These are phyloP conservation scores for Zaprionus vittiger DNA, from an alignment of 1,140 invertebrate species.

Conservation along the genomic window DNA sequence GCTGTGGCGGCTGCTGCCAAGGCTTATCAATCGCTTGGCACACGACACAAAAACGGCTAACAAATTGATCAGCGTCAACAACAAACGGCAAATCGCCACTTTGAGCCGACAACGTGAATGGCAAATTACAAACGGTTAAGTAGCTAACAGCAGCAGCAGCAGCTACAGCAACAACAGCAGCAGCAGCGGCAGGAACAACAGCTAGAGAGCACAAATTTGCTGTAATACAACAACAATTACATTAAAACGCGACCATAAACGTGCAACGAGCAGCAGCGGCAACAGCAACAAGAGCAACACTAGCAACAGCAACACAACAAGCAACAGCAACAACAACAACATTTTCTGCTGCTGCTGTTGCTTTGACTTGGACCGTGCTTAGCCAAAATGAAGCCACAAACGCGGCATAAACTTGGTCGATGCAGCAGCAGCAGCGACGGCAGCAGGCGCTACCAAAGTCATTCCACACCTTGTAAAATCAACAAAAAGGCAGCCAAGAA, in stretches of 20 bases:
- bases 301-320: slow-evolving; percentile 22
- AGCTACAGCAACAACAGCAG: slow-evolving; percentile 16
- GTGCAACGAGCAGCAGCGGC: slow-evolving; percentile 47
- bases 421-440: slow-evolving; percentile 23
- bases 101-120: slow-evolving; percentile 77
- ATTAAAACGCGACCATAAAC: slow-evolving; percentile 83
- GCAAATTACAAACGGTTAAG: slow-evolving; percentile 75
- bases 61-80: slow-evolving; percentile 64
- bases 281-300: neutral
- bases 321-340: slow-evolving; percentile 17
- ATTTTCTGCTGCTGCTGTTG: neutral
- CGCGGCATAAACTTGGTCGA: slow-evolving; percentile 46
- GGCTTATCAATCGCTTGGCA: slow-evolving; percentile 39
- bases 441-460: slow-evolving; percentile 76
- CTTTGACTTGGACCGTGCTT: slow-evolving; percentile 38
- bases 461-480: slow-evolving; percentile 83
- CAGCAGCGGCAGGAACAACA: slow-evolving; percentile 17
- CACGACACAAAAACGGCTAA: slow-evolving; percentile 64
- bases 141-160: slow-evolving; percentile 32
- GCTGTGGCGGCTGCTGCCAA: neutral
- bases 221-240: slow-evolving; percentile 83
- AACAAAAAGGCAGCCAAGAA: slow-evolving; percentile 75
- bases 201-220: slow-evolving; percentile 73
- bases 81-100: slow-evolving; percentile 68
- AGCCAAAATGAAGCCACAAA: slow-evolving; percentile 49